Conservation (phyloP, 2,113 vertebrate genomes). For the Austrofundulus limnaeus region DNA sequence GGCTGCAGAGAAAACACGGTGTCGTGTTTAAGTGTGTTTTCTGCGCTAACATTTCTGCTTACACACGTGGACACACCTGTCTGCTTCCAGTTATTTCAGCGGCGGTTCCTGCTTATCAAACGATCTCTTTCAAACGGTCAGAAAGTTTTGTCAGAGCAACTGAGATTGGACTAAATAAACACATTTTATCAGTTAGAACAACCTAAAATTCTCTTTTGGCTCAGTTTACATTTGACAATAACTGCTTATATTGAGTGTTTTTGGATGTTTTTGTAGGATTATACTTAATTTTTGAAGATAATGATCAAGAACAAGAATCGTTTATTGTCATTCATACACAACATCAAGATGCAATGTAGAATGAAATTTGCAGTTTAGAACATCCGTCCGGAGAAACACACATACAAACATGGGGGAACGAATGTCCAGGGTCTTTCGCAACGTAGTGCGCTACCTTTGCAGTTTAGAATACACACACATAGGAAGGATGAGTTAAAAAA, state of each 20-base stretch:
- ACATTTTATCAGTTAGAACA: neutral
- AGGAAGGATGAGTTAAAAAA: no score
- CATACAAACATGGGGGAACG: no score
- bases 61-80: slow-evolving; percentile 52
- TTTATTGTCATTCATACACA: no score
- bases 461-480: no score
- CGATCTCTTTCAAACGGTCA: slow-evolving; percentile 61
- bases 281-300: slow-evolving; percentile 8
- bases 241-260: neutral
- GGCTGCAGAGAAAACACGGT: slow-evolving; percentile 18
- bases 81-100: slow-evolving; percentile 32
- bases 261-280: slow-evolving; percentile 22
- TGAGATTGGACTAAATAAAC: slow-evolving; percentile 38
- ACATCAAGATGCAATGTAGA: no score
- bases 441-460: no score
- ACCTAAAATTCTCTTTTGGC: neutral
- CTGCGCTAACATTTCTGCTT: slow-evolving; percentile 23
- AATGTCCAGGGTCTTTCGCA: no score
- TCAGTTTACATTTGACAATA: slow-evolving; percentile 3
- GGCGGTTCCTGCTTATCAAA: slow-evolving; percentile 69
- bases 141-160: slow-evolving; percentile 21
- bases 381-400: no score
- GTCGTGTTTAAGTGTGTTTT: slow-evolving; percentile 28
- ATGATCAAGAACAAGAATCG: no score
- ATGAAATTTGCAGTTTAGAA: no score